These are phyloP conservation scores for Thamnaconus septentrionalis DNA, from an alignment of 2,113 vertebrate genomes.

Conservation along the genomic window DNA sequence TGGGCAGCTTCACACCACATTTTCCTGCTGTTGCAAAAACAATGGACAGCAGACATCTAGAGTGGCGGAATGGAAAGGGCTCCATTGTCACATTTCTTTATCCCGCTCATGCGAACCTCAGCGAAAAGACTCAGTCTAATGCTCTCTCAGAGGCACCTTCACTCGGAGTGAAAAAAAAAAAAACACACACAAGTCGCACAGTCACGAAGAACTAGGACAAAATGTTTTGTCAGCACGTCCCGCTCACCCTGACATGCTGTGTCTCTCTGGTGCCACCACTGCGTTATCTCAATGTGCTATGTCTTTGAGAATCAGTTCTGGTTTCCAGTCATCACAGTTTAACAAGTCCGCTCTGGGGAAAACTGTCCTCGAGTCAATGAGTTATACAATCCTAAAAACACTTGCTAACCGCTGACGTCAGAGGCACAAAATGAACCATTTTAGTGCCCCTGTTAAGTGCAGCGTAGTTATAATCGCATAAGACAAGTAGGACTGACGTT, in stretches of 20 bases:
- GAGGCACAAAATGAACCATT: not conserved
- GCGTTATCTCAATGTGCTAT: not conserved
- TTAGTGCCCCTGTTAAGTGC: conserved; percentile 1
- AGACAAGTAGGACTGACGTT: too few species aligned
- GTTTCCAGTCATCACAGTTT: too few species aligned
- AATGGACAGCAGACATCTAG: conserved; percentile 16
- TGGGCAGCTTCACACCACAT: conserved; percentile 23
- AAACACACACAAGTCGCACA: conserved; percentile 16
- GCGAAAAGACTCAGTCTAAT: not conserved
- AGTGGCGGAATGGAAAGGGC: not conserved
- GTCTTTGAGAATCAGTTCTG: not conserved
- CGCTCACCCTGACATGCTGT: not conserved
- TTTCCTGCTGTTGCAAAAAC: conserved; percentile 49
- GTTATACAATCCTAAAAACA: not conserved
- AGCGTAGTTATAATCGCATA: not conserved
- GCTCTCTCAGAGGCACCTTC: not conserved
- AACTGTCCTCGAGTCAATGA: too few species aligned
- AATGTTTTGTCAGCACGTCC: conserved; percentile 21
- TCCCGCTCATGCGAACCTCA: not conserved
- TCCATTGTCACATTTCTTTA: not conserved
- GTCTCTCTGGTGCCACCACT: not conserved
- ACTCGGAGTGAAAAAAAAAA: not conserved
- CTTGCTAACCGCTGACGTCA: conserved; percentile 17
- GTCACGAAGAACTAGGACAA: conserved; percentile 18
- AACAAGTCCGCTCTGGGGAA: too few species aligned